phyloP scores from a whole-genome alignment of 2,888 invertebrate genomes.

The Acanthococcus lagerstroemiae region DNA sequence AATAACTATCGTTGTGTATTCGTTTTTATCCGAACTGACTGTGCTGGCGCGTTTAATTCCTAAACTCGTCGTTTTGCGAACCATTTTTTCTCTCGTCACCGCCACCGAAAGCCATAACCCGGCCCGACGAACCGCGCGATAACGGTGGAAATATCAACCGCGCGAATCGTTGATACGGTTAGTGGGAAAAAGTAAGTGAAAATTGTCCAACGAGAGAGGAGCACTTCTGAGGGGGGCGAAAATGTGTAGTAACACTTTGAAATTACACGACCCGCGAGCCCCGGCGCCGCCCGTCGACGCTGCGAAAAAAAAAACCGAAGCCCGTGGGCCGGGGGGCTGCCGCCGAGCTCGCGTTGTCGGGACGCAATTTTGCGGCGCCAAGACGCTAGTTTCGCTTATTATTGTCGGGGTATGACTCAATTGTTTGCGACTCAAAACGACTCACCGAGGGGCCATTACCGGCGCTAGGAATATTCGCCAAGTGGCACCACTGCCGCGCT shows the following conservation, averaged over 20 bases:
- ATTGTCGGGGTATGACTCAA: slow-evolving; percentile 24
- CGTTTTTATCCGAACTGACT: no score
- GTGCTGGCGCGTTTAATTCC: no score
- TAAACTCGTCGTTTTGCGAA: no score
- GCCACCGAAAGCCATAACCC: no score
- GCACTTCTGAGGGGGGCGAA: slow-evolving; percentile 12
- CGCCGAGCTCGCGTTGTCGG: slow-evolving; percentile 12
- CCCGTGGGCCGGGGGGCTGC: slow-evolving; percentile 5
- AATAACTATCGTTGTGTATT: no score
- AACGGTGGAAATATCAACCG: neutral
- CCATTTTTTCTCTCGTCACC: no score
- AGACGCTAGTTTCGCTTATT: slow-evolving; percentile 26
- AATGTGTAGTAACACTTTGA: slow-evolving; percentile 11
- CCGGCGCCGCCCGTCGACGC: no score
- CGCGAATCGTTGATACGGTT: slow-evolving; percentile 13
- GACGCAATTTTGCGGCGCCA: slow-evolving; percentile 25
- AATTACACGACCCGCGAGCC: no score
- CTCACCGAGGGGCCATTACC: slow-evolving; percentile 22
- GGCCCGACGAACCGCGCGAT: no score
- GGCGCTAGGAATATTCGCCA: slow-evolving; percentile 15
- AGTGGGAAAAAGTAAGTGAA: slow-evolving; percentile 17
- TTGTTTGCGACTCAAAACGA: slow-evolving; percentile 26
- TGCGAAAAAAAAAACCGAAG: slow-evolving; percentile 2
- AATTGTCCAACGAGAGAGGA: slow-evolving; percentile 13
- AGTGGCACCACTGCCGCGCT: slow-evolving; percentile 27